Base-by-base conservation (phyloP, 2,113 vertebrate species). In the Shinisaurus crocodilurus region DNA sequence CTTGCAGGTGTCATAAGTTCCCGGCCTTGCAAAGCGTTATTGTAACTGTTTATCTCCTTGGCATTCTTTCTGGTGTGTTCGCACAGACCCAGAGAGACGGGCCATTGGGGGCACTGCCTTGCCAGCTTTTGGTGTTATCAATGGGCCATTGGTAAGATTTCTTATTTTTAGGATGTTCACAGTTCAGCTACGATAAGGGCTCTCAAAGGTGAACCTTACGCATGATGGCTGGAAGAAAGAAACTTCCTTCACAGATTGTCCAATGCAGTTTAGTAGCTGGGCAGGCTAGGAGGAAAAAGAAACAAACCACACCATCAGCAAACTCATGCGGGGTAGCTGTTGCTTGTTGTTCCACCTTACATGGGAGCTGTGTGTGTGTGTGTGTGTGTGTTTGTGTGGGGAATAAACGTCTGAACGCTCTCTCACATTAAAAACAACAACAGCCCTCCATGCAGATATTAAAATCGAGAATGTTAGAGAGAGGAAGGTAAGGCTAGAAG, bases 151-250 rank as follows among this genome's bases (percentile, higher is more conserved):
- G 50, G 5, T 10, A 2, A 15, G 89, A n/a, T 5, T 84, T 92
- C 82, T 20, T 72, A 16, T 27, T 37, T 29, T 6, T 48, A 45
- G 0, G 0, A 80, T 63, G 80, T 50, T 89, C 92, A 90, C 43
- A 89, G 92, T 94, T 87, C 90, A 0, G 27, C 57, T 16, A 74
- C 2, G 88, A 93, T 91, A 89, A 93, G 77, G 0, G 1, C 45
- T 72, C 80, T n/a, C 89, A 79, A 83, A 93, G 85, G 93, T 76
- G 90, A 54, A 12, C 40, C 60, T 1, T 8, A 43, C 27, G 43
- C 34, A 18, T 34, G 34, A 5, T 25, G 34, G 85, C 23, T 86
- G 48, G 70, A 16, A 15, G 29, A 40, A 75, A 34, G n/a, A 57
- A 16, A 65, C 40, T 9, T 43, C 2, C 0, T 8, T 1, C 29